phyloP scores from a whole-genome alignment of 1,140 invertebrate species.

The Agrilus planipennis region DNA sequence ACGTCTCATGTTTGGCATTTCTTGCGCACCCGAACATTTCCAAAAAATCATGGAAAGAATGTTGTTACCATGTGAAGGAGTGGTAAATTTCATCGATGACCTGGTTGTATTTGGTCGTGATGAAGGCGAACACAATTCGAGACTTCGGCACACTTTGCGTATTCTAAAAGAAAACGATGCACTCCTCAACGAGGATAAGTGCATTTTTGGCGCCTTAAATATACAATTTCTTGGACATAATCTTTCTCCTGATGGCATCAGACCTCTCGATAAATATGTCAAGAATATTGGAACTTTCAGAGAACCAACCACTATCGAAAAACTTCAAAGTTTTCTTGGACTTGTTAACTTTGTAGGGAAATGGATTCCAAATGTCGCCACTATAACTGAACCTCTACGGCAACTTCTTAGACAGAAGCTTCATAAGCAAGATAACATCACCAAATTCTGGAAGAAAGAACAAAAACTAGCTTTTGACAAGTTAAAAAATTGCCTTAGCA shows the following conservation, averaged over 20 bases:
- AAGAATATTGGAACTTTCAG: too few species aligned
- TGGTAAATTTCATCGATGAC: conserved; percentile 14
- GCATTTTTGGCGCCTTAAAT: conserved; percentile 9
- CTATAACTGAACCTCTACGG: conserved; percentile 20
- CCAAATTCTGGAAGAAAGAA: conserved; percentile 1
- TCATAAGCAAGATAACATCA: conserved; percentile 7
- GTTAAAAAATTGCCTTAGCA: background rate
- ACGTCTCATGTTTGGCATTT: too few species aligned
- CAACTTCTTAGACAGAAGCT: conserved; percentile 16
- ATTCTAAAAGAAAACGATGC: too few species aligned
- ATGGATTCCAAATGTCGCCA: conserved; percentile 28
- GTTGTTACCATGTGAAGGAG: too few species aligned
- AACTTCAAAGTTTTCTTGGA: too few species aligned
- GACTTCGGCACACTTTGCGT: conserved; percentile 3
- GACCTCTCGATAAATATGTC: too few species aligned
- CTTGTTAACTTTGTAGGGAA: too few species aligned
- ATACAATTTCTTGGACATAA: conserved; percentile 3
- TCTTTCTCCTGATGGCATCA: too few species aligned
- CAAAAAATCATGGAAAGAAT: too few species aligned
- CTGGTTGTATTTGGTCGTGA: conserved; percentile 10
- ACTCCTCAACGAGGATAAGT: conserved; percentile 20
- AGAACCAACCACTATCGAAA: too few species aligned
- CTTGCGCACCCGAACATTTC: too few species aligned
- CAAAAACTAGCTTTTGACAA: background rate
- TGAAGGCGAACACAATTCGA: conserved; percentile 7